Evolutionary conservation across 37 sponge, comb jelly and placozoan species (phyloP).

Genomic region (Spongilla lacustris): DNA sequence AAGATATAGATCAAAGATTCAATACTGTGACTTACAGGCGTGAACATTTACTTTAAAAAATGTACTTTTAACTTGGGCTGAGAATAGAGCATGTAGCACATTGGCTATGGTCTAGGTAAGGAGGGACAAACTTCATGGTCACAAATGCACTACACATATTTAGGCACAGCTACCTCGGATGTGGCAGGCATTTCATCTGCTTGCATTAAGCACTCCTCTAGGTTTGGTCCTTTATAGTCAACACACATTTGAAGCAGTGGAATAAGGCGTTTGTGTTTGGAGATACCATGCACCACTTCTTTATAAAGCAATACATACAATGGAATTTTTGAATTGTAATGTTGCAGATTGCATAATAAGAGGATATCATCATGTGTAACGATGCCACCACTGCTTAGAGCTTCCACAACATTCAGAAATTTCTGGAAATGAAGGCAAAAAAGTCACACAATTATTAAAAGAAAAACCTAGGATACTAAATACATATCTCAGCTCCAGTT

Average conservation of each 20-base stretch:
- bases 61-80: constrained; percentile 35
- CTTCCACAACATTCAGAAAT: neutral
- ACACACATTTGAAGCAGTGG: neutral
- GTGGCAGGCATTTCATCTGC: neutral
- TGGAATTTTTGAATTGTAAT: neutral
- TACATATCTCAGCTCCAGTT: no score
- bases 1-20: neutral
- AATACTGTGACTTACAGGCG: constrained; percentile 39
- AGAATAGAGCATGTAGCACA: constrained; percentile 34
- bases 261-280: neutral
- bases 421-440: no score
- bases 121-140: neutral
- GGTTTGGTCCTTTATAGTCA: neutral
- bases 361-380: neutral
- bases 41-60: constrained; percentile 78
- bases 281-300: neutral
- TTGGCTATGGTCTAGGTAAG: constrained; percentile 32
- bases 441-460: no score
- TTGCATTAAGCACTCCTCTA: neutral
- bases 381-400: neutral
- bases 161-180: neutral
- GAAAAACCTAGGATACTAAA: no score
- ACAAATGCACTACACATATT: neutral
- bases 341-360: neutral
- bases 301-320: neutral